Evolutionary conservation across 1,140 invertebrate genomes (phyloP), one percentile per base, ranked within the genome.

Genomic region (Cotesia chilonis): DNA sequence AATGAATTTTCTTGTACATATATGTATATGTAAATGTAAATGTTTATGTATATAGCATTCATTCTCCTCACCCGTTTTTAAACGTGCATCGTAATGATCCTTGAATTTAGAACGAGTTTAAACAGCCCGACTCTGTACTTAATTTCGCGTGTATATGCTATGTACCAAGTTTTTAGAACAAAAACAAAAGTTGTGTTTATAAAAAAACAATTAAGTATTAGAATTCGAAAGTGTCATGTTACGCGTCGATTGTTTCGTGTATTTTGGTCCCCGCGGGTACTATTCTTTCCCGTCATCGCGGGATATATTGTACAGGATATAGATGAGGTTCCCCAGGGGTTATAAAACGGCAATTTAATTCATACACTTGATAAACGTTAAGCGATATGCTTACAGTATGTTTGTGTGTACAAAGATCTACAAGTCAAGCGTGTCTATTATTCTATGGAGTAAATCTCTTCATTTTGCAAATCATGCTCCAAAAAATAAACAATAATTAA

Each of bases 271-370:
- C 52, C 28, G 60, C 37, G 55, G 61, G 37, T 52, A 36, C 38
- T 12, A 55, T 54, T 75, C 74, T 74, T 76, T 47, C 6, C 41
- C 41, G 10, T 47, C 41, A 47, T 47, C 41, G 41, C 10, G 10
- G 41, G 63, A 72, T 54, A 14, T 4, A 47, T 47, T 9, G 7
- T 9, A 9, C 6, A 41, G 36, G 37, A 14, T 4, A 47, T 47
- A 47, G 41, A 47, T 47, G 41, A 41, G 36, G 17, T 79, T 78
- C 83, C 81, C 78, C 71, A 76, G 75, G 81, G 82, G 80, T 82
- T 85, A 87, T 87, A 85, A 86, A 87, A 87, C 83, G 82, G 83
- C 85, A 87, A 87, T 87, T 86, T 86, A 85, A 87, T 86, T 86
- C 83, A 81, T 85, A 83, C 83, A 87, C 82, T 86, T 84, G 84